Percentiles rank a stretch among this genome's conserved stretches.
These are phyloP conservation scores for Triplophysa rosa DNA, from an alignment of 2,113 vertebrate genomes.

Conservation along the genomic window DNA sequence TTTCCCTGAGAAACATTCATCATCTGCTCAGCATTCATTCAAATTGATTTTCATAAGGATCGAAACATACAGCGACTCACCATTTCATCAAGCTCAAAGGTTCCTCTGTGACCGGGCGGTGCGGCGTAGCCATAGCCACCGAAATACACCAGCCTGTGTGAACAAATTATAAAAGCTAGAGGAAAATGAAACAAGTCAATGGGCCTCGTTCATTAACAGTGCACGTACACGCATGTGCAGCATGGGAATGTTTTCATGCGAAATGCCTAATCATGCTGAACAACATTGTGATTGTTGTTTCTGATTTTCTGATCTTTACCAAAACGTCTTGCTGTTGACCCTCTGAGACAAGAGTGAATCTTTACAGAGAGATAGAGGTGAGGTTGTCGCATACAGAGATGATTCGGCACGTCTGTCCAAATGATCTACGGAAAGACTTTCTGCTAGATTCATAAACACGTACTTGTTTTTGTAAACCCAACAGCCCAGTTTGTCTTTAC, in stretches of 20 bases:
- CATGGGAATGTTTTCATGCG: background rate
- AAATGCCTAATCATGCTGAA: too few relatives aligned
- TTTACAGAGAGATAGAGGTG: too few relatives aligned
- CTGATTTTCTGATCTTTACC: too few relatives aligned
- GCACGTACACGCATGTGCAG: background rate
- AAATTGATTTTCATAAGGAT: too few relatives aligned
- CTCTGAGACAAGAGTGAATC: too few relatives aligned
- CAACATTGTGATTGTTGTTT: too few relatives aligned
- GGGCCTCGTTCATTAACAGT: background rate
- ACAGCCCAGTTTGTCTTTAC: conserved; percentile 96
- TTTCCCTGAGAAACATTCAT: conserved; percentile 71
- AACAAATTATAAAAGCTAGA: background rate
- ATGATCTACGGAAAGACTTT: too few relatives aligned
- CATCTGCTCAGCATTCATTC: background rate
- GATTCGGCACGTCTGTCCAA: too few relatives aligned
- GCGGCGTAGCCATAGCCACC: conserved; percentile 93
- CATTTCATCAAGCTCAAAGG: conserved; percentile 92
- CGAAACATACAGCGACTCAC: conserved; percentile 64
- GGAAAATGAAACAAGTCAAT: background rate
- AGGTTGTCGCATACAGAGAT: too few relatives aligned
- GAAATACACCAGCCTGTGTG: conserved; percentile 88
- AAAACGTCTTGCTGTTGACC: too few relatives aligned
- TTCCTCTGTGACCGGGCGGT: conserved; percentile 82
- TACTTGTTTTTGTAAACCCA: conserved; percentile 95
- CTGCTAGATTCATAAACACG: conserved; percentile 45